Percentiles rank a stretch among this genome's conserved stretches.
phyloP scores from a whole-genome alignment of 2,888 invertebrate species.

The Harpagoxenus sublaevis region DNA sequence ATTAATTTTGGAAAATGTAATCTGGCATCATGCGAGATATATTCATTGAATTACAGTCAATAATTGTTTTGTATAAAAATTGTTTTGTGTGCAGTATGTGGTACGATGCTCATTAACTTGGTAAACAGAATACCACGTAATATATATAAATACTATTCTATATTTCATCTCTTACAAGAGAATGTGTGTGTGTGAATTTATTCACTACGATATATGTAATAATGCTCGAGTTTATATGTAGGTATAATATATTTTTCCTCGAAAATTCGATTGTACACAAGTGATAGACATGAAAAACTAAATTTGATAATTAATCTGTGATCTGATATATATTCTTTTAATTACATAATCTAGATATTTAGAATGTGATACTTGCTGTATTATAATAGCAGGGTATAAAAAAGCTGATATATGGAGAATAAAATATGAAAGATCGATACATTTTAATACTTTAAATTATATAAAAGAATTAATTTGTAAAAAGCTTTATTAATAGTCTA shows the following conservation, averaged over 20 bases:
- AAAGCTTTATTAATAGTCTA: background rate
- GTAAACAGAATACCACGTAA: constrained; percentile 15
- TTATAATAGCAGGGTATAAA: background rate
- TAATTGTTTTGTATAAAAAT: constrained; percentile 8
- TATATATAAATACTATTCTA: background rate
- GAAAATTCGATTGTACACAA: background rate
- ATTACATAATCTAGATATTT: background rate
- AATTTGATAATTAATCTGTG: background rate
- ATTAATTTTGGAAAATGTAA: background rate
- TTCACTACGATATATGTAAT: background rate
- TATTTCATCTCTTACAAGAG: background rate
- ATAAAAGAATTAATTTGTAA: background rate
- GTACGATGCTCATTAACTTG: constrained; percentile 4
- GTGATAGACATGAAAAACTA: background rate
- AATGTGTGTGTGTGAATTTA: constrained; percentile 6
- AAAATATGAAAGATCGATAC: background rate
- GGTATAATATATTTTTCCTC: background rate
- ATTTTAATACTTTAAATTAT: background rate
- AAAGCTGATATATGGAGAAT: background rate
- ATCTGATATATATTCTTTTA: background rate
- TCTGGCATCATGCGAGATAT: background rate
- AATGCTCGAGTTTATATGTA: background rate
- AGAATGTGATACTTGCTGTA: background rate
- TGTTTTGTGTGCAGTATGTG: constrained; percentile 1
- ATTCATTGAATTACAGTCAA: background rate